Conservation (phyloP, 2,888 invertebrate genomes). For the Athalia circularis region DNA sequence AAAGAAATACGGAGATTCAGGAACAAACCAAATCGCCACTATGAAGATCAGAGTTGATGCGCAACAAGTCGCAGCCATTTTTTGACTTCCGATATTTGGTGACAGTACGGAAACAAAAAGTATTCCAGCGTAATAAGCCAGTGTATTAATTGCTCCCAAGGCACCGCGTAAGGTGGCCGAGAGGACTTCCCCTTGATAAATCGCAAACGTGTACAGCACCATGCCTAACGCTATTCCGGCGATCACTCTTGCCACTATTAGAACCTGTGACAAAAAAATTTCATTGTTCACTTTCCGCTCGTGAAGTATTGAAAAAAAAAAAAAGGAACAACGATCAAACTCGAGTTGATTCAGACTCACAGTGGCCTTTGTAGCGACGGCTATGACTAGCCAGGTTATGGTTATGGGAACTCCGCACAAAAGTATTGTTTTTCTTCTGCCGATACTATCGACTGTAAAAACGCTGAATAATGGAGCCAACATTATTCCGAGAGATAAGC, state of each 20-base stretch:
- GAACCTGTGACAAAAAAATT: conserved; percentile 51
- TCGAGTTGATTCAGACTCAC: conserved; percentile 51
- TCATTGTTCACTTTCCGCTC: too few relatives aligned
- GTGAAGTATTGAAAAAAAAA: too few relatives aligned
- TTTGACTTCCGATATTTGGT: conserved; percentile 60
- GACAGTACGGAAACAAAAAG: conserved; percentile 61
- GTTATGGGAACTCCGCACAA: conserved; percentile 55
- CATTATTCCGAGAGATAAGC: conserved; percentile 55
- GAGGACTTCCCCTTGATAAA: conserved; percentile 62
- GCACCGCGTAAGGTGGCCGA: conserved; percentile 75
- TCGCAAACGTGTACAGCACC: conserved; percentile 53
- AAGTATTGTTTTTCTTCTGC: conserved; percentile 59
- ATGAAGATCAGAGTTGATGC: conserved; percentile 67
- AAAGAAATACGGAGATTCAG: conserved; percentile 75
- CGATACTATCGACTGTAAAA: conserved; percentile 57
- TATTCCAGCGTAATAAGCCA: conserved; percentile 73
- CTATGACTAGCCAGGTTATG: conserved; percentile 58
- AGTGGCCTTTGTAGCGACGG: conserved; percentile 54
- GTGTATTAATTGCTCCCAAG: conserved; percentile 77
- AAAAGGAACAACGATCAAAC: background rate
- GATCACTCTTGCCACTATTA: conserved; percentile 58
- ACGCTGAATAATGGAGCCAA: conserved; percentile 55
- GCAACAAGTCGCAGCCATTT: conserved; percentile 63
- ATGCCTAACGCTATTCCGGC: conserved; percentile 58
- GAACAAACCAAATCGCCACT: conserved; percentile 71